Evolutionary conservation across 2,797 vertebrate genomes (phyloP), one percentile per base, ranked within the genome.

Genomic region (Schizopygopsis pylzovi): DNA sequence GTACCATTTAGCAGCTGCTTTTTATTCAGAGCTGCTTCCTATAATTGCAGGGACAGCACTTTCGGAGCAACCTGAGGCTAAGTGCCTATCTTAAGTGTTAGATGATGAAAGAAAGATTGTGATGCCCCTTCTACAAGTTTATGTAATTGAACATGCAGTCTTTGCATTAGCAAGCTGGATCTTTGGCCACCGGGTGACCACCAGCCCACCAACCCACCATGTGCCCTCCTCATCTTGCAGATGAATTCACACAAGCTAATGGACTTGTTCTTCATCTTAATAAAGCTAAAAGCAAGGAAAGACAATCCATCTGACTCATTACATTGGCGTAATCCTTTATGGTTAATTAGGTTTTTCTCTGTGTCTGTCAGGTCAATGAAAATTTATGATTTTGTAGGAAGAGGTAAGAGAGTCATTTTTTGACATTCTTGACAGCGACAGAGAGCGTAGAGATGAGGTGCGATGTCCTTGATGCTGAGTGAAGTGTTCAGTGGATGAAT

Each of bases 221-320:
- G 70, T 77, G 88, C 56, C 73, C 76, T 83, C 49, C 52, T 61
- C 82, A 85, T 41, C 72, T 83, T 87, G 81, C 85, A 90, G 90
- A 93, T 88, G 70, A 89, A 79, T 87, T 90, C 92, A 93, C 90
- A 91, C 86, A 88, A 89, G 90, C 87, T 90, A 91, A 93, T 92
- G 88, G 88, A 92, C 90, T 91, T 86, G 81, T 82, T 85, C 86
- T 59, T 73, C 43, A 83, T 81, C 90, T 86, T 93, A 92, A 93
- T 94, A 93, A 93, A 93, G 90, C 86, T 92, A 91, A 94, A 93
- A 93, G 91, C 91, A 92, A 87, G 87, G 88, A 92, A 89, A 86
- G 86, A 45, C 90, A 86, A 90, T 92, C 88, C 83, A 89, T 90
- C 87, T 75, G 78, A 89, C 89, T 92, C 89, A 93, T 92, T 93